phyloP scores from a whole-genome alignment of 2,888 invertebrate genomes.

The Chaitophorus viminalis region DNA sequence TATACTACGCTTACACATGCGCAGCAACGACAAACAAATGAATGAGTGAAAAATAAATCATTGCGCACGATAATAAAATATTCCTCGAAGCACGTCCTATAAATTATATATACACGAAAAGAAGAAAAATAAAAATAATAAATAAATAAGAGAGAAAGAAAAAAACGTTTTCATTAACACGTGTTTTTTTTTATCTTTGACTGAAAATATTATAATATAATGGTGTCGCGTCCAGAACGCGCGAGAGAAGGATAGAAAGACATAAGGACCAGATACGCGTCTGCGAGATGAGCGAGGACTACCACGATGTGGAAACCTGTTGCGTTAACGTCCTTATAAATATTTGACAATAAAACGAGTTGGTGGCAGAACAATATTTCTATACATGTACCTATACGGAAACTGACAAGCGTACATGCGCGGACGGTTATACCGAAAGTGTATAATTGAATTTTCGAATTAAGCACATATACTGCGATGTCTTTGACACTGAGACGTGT shows the following conservation, averaged over 20 bases:
- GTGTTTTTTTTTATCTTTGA: background rate
- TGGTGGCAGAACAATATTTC: background rate
- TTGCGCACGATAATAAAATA: constrained; percentile 8
- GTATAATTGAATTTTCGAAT: constrained; percentile 47
- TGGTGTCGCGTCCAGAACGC: background rate
- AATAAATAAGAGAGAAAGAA: too few species aligned
- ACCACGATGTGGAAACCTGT: constrained; percentile 30
- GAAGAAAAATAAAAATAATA: background rate
- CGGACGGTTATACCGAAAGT: constrained; percentile 15
- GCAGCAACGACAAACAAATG: constrained; percentile 48
- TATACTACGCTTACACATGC: background rate
- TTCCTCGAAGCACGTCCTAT: constrained; percentile 36
- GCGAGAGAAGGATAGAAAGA: background rate
- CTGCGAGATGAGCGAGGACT: too few species aligned
- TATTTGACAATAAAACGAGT: constrained; percentile 29
- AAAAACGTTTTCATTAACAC: constrained; percentile 43
- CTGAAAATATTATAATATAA: background rate
- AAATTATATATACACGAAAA: constrained; percentile 44
- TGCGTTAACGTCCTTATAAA: constrained; percentile 29
- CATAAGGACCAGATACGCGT: background rate
- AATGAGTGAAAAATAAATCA: constrained; percentile 55
- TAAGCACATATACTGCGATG: constrained; percentile 24
- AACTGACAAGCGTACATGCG: background rate
- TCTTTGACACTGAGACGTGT: background rate
- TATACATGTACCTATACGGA: background rate